Evolutionary conservation across 2,888 invertebrate species (phyloP).

Genomic region (Brenthis daphne): DNA sequence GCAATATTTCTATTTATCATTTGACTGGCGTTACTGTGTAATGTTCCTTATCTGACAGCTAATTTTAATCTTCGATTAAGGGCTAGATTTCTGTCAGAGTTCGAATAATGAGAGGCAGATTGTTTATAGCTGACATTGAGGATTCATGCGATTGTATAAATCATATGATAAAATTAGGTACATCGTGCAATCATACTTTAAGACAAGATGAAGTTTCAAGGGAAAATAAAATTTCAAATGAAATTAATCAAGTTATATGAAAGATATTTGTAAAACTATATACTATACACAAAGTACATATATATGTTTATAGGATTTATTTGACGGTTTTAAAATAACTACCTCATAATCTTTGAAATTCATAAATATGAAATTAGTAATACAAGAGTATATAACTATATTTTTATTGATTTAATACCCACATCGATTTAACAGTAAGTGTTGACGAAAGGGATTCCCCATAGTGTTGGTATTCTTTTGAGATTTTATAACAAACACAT

Average conservation of each 20-base stretch:
- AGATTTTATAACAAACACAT: too few species aligned
- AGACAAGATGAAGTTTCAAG: background rate
- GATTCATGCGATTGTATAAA: constrained; percentile 37
- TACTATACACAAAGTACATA: too few species aligned
- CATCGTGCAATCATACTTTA: background rate
- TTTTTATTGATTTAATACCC: too few species aligned
- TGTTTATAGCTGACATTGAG: constrained; percentile 38
- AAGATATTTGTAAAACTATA: too few species aligned
- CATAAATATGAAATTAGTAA: too few species aligned
- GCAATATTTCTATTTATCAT: background rate
- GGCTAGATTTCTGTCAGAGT: constrained; percentile 60
- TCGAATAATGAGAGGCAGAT: constrained; percentile 59
- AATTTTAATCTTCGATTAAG: constrained; percentile 78
- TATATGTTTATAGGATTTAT: too few species aligned
- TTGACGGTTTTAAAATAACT: too few species aligned
- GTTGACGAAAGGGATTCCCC: too few species aligned
- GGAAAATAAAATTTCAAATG: background rate
- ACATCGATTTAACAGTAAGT: too few species aligned
- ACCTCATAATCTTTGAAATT: too few species aligned
- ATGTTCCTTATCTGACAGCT: constrained; percentile 68
- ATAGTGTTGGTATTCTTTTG: too few species aligned
- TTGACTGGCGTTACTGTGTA: constrained; percentile 20
- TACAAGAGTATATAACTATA: too few species aligned
- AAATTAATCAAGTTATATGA: background rate
- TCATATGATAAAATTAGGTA: constrained; percentile 8